A percentile compares a stretch with the other conserved stretches of the same genome.
These are phyloP conservation scores for Drosophila navojoa DNA, from an alignment of 1,140 invertebrate genomes.

Conservation along the genomic window DNA sequence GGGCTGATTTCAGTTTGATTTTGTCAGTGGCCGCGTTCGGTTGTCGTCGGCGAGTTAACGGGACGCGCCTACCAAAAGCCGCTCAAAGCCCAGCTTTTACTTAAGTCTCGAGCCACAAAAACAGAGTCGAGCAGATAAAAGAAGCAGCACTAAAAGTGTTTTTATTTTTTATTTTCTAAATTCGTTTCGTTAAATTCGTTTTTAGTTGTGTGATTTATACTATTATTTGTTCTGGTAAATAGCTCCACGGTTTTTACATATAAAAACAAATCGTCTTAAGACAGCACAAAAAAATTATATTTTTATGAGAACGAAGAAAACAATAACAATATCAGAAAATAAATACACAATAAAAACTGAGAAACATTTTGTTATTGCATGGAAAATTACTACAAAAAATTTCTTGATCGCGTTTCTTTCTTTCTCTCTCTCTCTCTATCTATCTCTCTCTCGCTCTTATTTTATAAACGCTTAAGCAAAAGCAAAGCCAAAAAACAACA, in stretches of 20 bases:
- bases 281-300: background rate
- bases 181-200: slow-evolving; percentile 46
- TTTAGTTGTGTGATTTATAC: slow-evolving; percentile 49
- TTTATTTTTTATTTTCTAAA: slow-evolving; percentile 5
- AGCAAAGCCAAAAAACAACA: slow-evolving; percentile 32
- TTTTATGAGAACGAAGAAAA: slow-evolving; percentile 3
- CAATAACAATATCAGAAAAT: slow-evolving; percentile 45
- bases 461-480: slow-evolving; percentile 35
- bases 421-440: background rate
- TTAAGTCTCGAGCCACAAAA: slow-evolving; percentile 54
- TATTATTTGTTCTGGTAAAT: slow-evolving; percentile 51
- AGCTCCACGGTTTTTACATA: background rate
- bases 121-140: slow-evolving; percentile 12
- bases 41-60: slow-evolving; percentile 55
- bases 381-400: slow-evolving; percentile 78
- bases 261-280: slow-evolving; percentile 1
- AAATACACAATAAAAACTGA: slow-evolving; percentile 47
- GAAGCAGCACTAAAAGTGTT: slow-evolving; percentile 30
- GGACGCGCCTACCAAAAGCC: slow-evolving; percentile 42
- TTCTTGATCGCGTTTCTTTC: slow-evolving; percentile 50
- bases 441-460: too few relatives aligned
- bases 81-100: slow-evolving; percentile 44
- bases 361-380: slow-evolving; percentile 80
- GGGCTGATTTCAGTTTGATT: slow-evolving; percentile 59
- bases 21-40: slow-evolving; percentile 69